Conservation (phyloP, 2,113 vertebrate genomes). For the Seriola aureovittata region DNA sequence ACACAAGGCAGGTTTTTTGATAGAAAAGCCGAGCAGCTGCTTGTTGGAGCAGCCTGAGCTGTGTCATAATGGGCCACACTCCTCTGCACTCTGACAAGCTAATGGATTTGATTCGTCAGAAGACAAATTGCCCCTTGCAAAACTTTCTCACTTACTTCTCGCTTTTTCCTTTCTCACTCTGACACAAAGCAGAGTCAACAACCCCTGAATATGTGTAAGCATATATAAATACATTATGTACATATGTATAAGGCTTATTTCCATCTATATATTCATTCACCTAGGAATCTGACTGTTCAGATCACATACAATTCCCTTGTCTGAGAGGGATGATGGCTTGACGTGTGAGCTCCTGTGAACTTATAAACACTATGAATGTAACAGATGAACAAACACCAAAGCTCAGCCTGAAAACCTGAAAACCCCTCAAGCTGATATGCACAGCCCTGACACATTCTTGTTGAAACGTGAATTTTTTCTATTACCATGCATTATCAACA, state of each 20-base stretch:
- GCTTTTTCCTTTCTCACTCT: not conserved
- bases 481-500: not conserved
- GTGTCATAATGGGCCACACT: slow-evolving; percentile 64
- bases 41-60: slow-evolving; percentile 46
- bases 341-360: not conserved
- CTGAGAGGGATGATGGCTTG: not conserved
- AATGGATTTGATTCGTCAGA: slow-evolving; percentile 64
- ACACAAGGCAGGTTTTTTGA: slow-evolving; percentile 42
- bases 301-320: not conserved
- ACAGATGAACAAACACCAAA: not conserved
- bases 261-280: not conserved
- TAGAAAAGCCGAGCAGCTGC: slow-evolving; percentile 52
- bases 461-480: not conserved
- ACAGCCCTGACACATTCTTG: not conserved
- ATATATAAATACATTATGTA: not conserved
- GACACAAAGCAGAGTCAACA: slow-evolving; percentile 26
- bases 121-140: slow-evolving; percentile 56
- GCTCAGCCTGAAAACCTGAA: not conserved
- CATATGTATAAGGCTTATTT: not conserved
- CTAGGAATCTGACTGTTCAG: not conserved
- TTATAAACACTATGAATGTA: not conserved
- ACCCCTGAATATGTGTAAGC: not conserved
- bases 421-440: not conserved
- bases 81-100: slow-evolving; percentile 66
- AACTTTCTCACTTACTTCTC: slow-evolving; percentile 39